Base-by-base conservation (phyloP, 2,888 invertebrate genomes). In the Apocheima hispidaria region DNA sequence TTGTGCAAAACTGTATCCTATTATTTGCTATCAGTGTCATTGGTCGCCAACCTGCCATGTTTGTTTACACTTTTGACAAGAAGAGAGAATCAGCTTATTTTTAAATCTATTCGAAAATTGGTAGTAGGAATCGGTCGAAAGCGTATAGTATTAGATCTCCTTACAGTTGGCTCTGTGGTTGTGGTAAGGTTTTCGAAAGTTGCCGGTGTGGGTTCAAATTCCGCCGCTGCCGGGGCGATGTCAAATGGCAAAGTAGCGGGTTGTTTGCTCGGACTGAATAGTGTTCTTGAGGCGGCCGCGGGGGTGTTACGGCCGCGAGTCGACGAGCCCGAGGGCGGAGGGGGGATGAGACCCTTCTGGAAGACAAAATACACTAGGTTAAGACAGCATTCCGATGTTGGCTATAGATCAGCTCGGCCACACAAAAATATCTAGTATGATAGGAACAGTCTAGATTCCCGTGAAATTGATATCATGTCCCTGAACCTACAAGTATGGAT, bases 281-380 rank as follows among this genome's bases (percentile, higher is more conserved):
- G 73, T 0, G 84, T 63, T 23, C 86, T 75, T 0, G 72, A 65
- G 9, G 80, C 63, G 0, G 55, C 23, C 21, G 85, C 82, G 0
- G 88, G 85, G 1, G 87, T 81, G 67, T 75, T 83, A 20, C 90
- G 86, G 0, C 86, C 89, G 18, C 88, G 86, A 36, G 78, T 71
- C 0, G 85, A 69, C 0, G 85, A 64, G 1, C 86, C 87, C 3
- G 87, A 78, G 0, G 92, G 93, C 0, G 89, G 90, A 0, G 93
- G 93, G 2, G 93, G 93, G 1, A 92, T 82, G 0, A 93, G 86
- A 0, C 92, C 92, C 75, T 92, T 92, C 88, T 90, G 83, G 6
- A 76, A 76, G 1, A 2, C 28, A 30, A 33, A 36, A 54, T 10
- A 23, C 12, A 18, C 6, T 14, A 18, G 9, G 28, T 46, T 44